Evolutionary conservation across 2,888 invertebrate species (phyloP), one percentile per base, ranked within the genome.

Genomic region (Drosophila infuscata): DNA sequence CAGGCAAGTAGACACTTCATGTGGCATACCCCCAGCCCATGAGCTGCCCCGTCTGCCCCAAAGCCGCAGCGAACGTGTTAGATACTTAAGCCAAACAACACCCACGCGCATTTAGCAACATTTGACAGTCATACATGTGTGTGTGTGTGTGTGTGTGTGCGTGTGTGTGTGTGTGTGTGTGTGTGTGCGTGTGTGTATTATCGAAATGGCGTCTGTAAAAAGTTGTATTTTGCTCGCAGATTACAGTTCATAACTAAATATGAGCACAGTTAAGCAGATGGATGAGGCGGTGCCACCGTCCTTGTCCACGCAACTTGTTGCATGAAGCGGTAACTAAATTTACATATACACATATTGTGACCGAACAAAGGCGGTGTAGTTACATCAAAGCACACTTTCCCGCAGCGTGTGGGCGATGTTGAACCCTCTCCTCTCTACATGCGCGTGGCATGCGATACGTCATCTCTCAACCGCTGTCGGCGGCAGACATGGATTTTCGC

Each of bases 401-500:
- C 20, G 36, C 12, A 54, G n/a, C 25, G 46, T 29, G 80, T 70
- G 66, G 68, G 75, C 53, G 49, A 52, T 32, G 17, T 46, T 59
- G 46, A 56, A 29, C 38, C 4, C 1, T 38, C 33, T 64, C 43
- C 35, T 53, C 32, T 49, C 33, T 25, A 20, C 30, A 46, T 20
- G 25, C 59, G n/a, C 57, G 52, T 56, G 15, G 58, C 60, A 38
- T 53, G 41, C 72, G 71, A 73, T 76, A 74, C 75, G 75, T 78
- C 87, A 79, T 83, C 83, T 78, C 56, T 74, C 81, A 74, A 68
- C 53, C 54, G 58, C 74, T 85, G 86, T 78, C 83, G 79, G 38
- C 61, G 62, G 6, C 74, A 79, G 57, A 66, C 83, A 87, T 87
- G 81, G 83, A 76, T 78, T 74, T 76, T 62, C 41, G 62, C 64